Base-by-base conservation (phyloP, 2,888 invertebrate genomes). In the Ormyrus rosae region DNA sequence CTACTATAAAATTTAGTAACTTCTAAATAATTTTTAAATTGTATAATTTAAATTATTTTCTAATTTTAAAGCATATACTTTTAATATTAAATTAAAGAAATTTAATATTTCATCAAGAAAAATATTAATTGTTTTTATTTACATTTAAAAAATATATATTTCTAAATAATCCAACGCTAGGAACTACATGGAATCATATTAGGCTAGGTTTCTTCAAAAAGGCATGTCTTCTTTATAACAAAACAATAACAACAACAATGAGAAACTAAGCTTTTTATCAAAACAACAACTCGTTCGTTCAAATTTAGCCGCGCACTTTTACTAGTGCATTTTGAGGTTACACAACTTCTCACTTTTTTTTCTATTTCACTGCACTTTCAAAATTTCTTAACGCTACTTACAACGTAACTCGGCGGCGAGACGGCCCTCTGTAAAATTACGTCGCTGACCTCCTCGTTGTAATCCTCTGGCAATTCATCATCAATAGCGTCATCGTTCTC, bases 391-490 rank as follows among this genome's bases (percentile, higher is more conserved):
- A 50, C 5, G 9, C 3, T 68, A 77, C 69, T 73, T 19, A 81
- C 81, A 5, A 56, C 9, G 19, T 76, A 79, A 2, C 55, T 65
- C n/a, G 82, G 82, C 11, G 82, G 82, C 5, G 82, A 82, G 6
- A 82, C 82, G 0, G 82, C 82, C 19, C 82, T 53, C 19, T 74
- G 77, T 70, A 82, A 8, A 9, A 82, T 46, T 6, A 67, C 60
- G 5, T 73, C 70, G 63, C 67, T 74, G 46, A 71, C 82, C 10
- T 67, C 45, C 9, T 53, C 50, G 6, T 64, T 53, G 9, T 51
- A 55, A 9, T 53, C 75, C 34, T 56, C 46, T 4, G 58, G 55
- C 10, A 61, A 6, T 0, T 64, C 61, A 1, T 77, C 73, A 8
- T 79, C 74, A 2, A 61, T n/a, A 0, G 48, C 56, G 5, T 72